These are phyloP conservation scores for Chloromyia formosa DNA, from an alignment of 2,888 invertebrate species.

Conservation along the genomic window DNA sequence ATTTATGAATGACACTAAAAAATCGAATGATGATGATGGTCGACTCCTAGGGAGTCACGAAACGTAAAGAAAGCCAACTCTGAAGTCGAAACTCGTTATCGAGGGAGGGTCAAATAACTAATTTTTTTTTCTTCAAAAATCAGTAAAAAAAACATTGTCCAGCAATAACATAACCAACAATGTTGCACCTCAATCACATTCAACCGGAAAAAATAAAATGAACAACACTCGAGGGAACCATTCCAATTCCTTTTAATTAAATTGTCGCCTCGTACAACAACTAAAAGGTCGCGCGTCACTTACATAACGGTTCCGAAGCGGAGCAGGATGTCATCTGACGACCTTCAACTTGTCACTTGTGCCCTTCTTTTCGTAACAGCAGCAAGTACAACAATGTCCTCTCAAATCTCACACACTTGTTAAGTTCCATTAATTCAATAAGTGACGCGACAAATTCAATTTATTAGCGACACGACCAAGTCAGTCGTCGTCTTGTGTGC, in stretches of 20 bases:
- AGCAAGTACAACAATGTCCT: conserved; percentile 44
- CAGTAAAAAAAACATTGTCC: too few relatives aligned
- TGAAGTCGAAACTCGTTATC: too few relatives aligned
- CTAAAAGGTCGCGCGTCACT: not conserved
- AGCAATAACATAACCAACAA: too few relatives aligned
- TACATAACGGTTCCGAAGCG: not conserved
- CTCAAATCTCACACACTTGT: conserved; percentile 45
- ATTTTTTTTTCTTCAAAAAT: too few relatives aligned
- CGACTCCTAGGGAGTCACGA: too few relatives aligned
- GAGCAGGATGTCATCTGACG: not conserved
- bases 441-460: conserved; percentile 50
- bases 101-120: too few relatives aligned
- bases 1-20: too few relatives aligned
- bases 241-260: conserved; percentile 28
- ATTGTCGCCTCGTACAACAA: not conserved
- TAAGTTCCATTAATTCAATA: conserved; percentile 51
- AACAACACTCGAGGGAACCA: conserved; percentile 28
- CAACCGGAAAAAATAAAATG: conserved; percentile 18
- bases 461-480: conserved; percentile 45
- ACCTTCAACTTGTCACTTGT: conserved; percentile 45
- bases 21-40: too few relatives aligned
- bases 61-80: too few relatives aligned
- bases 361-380: conserved; percentile 14
- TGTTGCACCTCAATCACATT: conserved; percentile 30
- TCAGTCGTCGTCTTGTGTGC: not conserved